A percentile compares a stretch with the other conserved stretches of the same genome.
phyloP scores from a whole-genome alignment of 2,113 vertebrate species.

The Corythoichthys haematopterus region DNA sequence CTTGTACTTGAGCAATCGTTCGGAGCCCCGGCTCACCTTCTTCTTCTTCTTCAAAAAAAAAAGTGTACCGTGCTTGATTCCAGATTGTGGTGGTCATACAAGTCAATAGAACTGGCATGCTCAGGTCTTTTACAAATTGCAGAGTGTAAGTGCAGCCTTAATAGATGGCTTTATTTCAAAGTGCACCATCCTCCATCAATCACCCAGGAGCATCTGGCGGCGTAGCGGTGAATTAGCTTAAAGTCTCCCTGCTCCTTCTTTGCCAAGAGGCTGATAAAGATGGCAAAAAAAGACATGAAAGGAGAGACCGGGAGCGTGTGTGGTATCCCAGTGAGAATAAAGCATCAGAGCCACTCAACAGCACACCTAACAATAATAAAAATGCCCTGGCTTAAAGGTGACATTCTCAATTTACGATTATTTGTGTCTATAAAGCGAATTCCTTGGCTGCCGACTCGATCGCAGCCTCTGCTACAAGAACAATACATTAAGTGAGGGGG shows the following conservation, averaged over 20 bases:
- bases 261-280: slow-evolving; percentile 81
- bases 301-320: slow-evolving; percentile 2
- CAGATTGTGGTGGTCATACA: neutral
- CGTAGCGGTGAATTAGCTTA: slow-evolving; percentile 78
- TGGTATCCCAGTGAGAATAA: slow-evolving; percentile 81
- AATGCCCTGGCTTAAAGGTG: slow-evolving; percentile 99
- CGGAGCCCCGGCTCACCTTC: neutral
- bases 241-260: slow-evolving; percentile 64
- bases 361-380: slow-evolving; percentile 99
- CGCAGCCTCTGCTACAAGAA: slow-evolving; percentile 84
- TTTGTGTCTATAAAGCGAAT: slow-evolving; percentile 99
- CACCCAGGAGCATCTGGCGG: slow-evolving; percentile 77
- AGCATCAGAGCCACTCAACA: slow-evolving; percentile 96
- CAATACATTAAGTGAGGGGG: slow-evolving; percentile 85
- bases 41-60: neutral
- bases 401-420: slow-evolving; percentile 99
- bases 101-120: neutral
- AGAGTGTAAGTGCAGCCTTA: slow-evolving; percentile 71
- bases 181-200: slow-evolving; percentile 94
- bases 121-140: neutral
- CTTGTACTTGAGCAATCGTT: neutral
- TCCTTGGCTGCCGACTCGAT: slow-evolving; percentile 93
- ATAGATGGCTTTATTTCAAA: slow-evolving; percentile 98
- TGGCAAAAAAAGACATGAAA: slow-evolving; percentile 28
- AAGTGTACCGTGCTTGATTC: neutral